Evolutionary conservation across 2,797 vertebrate genomes (phyloP).

Genomic region (Xenentodon cancila): DNA sequence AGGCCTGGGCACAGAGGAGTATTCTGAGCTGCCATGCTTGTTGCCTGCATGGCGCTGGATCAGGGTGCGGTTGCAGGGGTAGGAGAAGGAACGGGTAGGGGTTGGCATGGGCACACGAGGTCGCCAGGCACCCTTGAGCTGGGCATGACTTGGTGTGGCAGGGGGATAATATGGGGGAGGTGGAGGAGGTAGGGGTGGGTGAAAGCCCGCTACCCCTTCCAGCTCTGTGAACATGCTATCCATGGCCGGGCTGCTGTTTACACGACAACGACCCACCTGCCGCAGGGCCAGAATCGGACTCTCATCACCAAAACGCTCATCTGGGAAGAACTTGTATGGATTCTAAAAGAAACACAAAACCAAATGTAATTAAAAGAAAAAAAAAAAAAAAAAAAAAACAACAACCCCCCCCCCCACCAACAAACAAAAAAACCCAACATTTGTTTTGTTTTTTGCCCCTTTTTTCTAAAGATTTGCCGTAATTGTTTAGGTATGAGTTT

Average conservation of each 20-base stretch:
- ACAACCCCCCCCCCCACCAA: too few species aligned
- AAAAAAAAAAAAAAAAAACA: neutral
- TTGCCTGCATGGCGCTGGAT: constrained; percentile 86
- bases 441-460: neutral
- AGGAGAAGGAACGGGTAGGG: constrained; percentile 96
- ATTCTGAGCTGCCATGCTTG: constrained; percentile 87
- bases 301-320: constrained; percentile 97
- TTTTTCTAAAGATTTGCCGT: neutral
- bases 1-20: constrained; percentile 85
- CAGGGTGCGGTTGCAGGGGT: constrained; percentile 93
- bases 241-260: constrained; percentile 94
- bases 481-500: neutral
- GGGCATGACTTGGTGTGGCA: constrained; percentile 88
- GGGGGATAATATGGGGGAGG: constrained; percentile 96
- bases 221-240: constrained; percentile 97
- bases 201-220: constrained; percentile 95
- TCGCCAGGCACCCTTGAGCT: constrained; percentile 94
- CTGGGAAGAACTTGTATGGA: constrained; percentile 98
- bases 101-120: constrained; percentile 91
- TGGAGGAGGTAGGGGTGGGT: constrained; percentile 94
- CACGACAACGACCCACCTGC: constrained; percentile 90
- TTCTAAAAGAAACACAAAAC: constrained; percentile 80
- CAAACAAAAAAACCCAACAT: neutral
- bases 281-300: constrained; percentile 95
- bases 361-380: too few species aligned